A percentile compares a stretch with the other conserved stretches of the same genome.
Evolutionary conservation across 2,797 vertebrate genomes (phyloP).

Genomic region (Typhlichthys eigenmanni): DNA sequence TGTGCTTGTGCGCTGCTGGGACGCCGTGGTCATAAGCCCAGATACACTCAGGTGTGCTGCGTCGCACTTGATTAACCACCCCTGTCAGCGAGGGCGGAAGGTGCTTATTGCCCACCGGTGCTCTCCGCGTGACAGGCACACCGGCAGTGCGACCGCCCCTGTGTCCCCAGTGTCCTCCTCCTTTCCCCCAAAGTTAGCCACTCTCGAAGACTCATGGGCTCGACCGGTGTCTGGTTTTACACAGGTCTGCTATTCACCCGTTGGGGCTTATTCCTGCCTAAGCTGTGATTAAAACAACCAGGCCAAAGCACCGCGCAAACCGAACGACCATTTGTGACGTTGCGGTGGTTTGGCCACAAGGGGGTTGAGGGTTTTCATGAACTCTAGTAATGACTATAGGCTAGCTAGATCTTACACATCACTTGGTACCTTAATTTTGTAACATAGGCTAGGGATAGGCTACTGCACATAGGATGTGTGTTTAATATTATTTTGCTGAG

Average conservation of each 20-base stretch:
- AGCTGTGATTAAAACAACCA: neutral
- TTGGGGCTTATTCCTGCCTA: conserved; percentile 4
- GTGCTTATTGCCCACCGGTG: conserved; percentile 40
- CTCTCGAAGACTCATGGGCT: conserved; percentile 50
- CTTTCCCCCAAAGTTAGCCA: conserved; percentile 32
- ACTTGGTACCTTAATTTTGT: too few species aligned
- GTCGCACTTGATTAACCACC: conserved; percentile 64
- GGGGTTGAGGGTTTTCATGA: too few species aligned
- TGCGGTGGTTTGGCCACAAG: too few species aligned
- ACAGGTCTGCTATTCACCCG: conserved; percentile 16
- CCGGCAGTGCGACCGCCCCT: conserved; percentile 22
- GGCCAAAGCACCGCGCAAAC: too few species aligned
- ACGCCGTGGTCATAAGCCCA: conserved; percentile 37
- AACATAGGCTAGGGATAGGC: too few species aligned
- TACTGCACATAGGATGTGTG: conserved; percentile 1
- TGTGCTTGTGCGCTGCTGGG: conserved; percentile 24
- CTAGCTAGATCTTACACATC: too few species aligned
- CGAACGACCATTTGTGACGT: neutral
- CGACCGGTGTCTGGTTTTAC: conserved; percentile 38
- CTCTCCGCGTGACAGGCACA: conserved; percentile 49
- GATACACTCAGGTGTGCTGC: conserved; percentile 57
- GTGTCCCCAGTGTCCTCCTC: conserved; percentile 26
- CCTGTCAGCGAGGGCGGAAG: conserved; percentile 54
- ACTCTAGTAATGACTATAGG: too few species aligned
- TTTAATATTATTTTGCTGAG: neutral